Percentiles rank a stretch among this genome's conserved stretches.
These are phyloP conservation scores for Athrips mouffetella DNA, from an alignment of 2,888 invertebrate genomes.

Conservation along the genomic window DNA sequence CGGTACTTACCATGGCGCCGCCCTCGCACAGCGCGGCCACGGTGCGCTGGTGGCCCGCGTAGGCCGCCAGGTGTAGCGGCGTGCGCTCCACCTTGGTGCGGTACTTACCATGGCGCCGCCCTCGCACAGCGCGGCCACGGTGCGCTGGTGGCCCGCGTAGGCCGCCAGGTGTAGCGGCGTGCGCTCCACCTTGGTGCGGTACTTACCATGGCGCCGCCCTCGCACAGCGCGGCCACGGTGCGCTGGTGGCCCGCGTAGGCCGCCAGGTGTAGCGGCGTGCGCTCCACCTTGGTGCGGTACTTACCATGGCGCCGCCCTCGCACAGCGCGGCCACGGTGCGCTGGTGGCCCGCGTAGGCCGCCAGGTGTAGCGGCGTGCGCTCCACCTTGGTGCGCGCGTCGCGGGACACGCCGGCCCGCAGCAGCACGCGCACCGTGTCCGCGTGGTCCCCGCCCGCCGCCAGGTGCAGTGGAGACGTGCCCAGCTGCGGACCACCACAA, in stretches of 20 bases:
- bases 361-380: conserved; percentile 93
- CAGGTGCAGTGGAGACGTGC: conserved; percentile 93
- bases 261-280: conserved; percentile 94
- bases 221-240: conserved; percentile 85
- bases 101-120: no score
- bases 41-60: no score
- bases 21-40: no score
- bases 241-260: conserved; percentile 88
- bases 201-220: conserved; percentile 48
- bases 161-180: no score
- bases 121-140: no score
- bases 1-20: no score
- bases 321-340: conserved; percentile 86
- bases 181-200: no score
- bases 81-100: no score
- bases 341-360: conserved; percentile 89
- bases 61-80: no score
- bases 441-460: conserved; percentile 87
- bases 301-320: conserved; percentile 47
- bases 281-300: no score
- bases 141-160: no score
- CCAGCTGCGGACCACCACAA: conserved; percentile 77
- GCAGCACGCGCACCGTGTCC: conserved; percentile 87
- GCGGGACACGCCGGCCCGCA: conserved; percentile 91
- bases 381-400: conserved; percentile 93